These are phyloP conservation scores for Drosophila dives DNA, from an alignment of 2,888 invertebrate genomes.

Conservation along the genomic window DNA sequence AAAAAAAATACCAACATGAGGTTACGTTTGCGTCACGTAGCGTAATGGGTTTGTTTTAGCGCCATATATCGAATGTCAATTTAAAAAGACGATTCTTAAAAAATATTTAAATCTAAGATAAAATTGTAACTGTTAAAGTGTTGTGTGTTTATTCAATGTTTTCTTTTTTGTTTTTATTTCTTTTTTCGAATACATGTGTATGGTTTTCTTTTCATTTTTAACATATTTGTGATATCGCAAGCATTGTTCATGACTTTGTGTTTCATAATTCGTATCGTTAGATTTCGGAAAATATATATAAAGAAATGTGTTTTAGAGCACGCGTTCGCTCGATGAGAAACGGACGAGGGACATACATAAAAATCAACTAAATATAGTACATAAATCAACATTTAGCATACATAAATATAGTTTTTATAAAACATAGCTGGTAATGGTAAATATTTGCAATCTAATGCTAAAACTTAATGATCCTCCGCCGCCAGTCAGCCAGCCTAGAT, in stretches of 20 bases:
- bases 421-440: conserved; percentile 62
- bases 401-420: conserved; percentile 47
- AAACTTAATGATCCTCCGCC: conserved; percentile 45
- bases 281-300: conserved; percentile 30
- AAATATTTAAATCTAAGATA: background rate
- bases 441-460: conserved; percentile 63
- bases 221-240: conserved; percentile 56
- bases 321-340: conserved; percentile 36
- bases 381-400: conserved; percentile 66
- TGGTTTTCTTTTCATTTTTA: conserved; percentile 19
- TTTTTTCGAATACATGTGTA: conserved; percentile 41
- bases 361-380: conserved; percentile 67
- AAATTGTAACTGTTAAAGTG: conserved; percentile 14
- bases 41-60: background rate
- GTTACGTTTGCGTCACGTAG: background rate
- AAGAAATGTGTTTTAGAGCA: conserved; percentile 40
- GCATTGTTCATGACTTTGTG: conserved; percentile 16
- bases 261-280: conserved; percentile 30
- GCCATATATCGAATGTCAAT: conserved; percentile 12
- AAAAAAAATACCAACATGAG: background rate
- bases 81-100: background rate
- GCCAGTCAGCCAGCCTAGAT: conserved; percentile 20
- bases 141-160: conserved; percentile 50
- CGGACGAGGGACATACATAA: conserved; percentile 25
- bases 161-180: conserved; percentile 31